Base-by-base conservation (phyloP, 2,113 vertebrate species). In the Prunella himalayana region DNA sequence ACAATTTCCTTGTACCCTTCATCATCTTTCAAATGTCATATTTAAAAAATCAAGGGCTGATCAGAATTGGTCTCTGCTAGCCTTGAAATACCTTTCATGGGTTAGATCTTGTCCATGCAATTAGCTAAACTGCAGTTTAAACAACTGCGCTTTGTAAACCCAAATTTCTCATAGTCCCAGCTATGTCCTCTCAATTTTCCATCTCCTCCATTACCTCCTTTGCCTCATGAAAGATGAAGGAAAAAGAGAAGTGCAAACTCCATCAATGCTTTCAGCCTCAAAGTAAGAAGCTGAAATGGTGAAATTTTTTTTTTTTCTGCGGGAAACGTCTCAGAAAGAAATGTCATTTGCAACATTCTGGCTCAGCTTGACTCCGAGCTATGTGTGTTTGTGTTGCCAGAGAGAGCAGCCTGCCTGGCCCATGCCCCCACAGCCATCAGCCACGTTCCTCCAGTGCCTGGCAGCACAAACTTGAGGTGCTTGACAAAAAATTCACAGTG, bases 391-490 rank as follows among this genome's bases (percentile, higher is more conserved):
- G 42, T 63, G 54, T 24, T 0, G 0, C 51, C 60, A 56, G 60
- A 82, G 82, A 75, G 50, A 19, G 57, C 28, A 82, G 41, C n/a
- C 33, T 69, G 79, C 16, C 4, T 35, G 42, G 42, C 24, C 63
- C 33, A 2, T 64, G 80, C 44, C 47, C 61, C 69, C 7, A 4
- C 0, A 0, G 76, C 72, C 44, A 39, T n/a, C 61, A 79, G 44
- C 65, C 60, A n/a, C 1, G 0, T 17, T 84, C 11, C 49, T 72
- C 17, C 51, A 27, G 50, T 0, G 2, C 28, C 53, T 69, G 53
- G n/a, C 76, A 90, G 45, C 45, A 82, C 59, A 47, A 80, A 73
- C 59, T 80, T 45, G 59, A 88, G 91, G 65, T 64, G 30, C 42
- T 84, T 69, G 53, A 65, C 49, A 71, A 76, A 94, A 91, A 89